These are phyloP conservation scores for Microctonus brassicae DNA, from an alignment of 2,888 invertebrate genomes.

Conservation along the genomic window DNA sequence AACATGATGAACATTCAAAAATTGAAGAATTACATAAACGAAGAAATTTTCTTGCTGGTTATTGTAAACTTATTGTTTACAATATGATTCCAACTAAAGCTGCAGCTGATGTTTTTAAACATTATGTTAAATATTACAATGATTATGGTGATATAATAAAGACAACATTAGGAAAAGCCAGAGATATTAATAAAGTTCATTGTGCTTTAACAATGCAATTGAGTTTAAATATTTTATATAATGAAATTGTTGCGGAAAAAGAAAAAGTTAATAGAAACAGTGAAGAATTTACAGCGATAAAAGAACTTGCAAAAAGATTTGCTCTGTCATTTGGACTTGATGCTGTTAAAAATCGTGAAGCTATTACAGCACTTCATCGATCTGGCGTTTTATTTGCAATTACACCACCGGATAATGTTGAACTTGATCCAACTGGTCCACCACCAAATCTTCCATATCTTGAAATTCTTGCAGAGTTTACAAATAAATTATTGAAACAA, in stretches of 20 bases:
- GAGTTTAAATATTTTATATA: conserved; percentile 90
- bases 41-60: conserved; percentile 95
- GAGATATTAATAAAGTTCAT: conserved; percentile 97
- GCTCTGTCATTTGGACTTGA: conserved; percentile 97
- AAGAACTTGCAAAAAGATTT: conserved; percentile 97
- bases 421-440: conserved; percentile 82
- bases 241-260: conserved; percentile 73
- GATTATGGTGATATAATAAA: conserved; percentile 99
- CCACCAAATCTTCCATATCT: conserved; percentile 92
- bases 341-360: conserved; percentile 95
- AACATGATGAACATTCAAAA: conserved; percentile 93
- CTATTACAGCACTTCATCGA: conserved; percentile 94
- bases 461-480: conserved; percentile 96
- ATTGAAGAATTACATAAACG: conserved; percentile 98
- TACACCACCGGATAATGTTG: conserved; percentile 75
- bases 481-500: conserved; percentile 94
- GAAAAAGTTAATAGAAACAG: conserved; percentile 76
- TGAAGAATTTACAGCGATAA: conserved; percentile 90
- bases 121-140: conserved; percentile 98
- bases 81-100: conserved; percentile 94
- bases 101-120: conserved; percentile 95
- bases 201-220: conserved; percentile 95
- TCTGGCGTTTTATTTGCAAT: conserved; percentile 94
- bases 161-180: conserved; percentile 94
- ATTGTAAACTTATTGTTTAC: conserved; percentile 97